Percentiles rank a stretch among this genome's conserved stretches.
Conservation (phyloP, 1,140 invertebrate genomes). For the Bombus vancouverensis region DNA sequence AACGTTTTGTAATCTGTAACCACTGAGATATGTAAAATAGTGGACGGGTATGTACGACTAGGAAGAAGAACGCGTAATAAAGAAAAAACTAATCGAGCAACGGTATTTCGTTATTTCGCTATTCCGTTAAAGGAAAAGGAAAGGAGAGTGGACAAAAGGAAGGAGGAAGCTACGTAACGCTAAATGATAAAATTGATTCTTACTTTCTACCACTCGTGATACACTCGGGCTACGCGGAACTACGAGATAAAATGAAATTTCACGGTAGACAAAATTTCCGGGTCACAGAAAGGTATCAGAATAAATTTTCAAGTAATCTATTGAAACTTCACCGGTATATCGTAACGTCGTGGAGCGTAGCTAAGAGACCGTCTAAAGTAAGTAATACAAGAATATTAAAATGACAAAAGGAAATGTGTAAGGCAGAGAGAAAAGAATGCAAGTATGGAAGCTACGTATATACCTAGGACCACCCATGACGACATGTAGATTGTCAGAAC, state of each 20-base stretch:
- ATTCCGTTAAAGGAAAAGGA: not conserved
- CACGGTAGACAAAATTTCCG: conserved; percentile 32
- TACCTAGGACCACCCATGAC: conserved; percentile 3
- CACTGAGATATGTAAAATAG: not conserved
- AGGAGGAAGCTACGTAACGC: not conserved
- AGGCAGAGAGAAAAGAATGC: not conserved
- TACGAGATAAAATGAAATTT: conserved; percentile 33
- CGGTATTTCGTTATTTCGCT: not conserved
- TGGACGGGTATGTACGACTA: no score
- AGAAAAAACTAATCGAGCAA: not conserved
- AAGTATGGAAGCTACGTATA: not conserved
- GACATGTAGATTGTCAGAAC: conserved; percentile 9
- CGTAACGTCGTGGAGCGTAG: not conserved
- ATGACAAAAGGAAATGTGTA: not conserved
- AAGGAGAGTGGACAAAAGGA: not conserved
- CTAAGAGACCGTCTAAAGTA: not conserved
- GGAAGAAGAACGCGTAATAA: not conserved
- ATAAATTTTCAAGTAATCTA: conserved; percentile 41
- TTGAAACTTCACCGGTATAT: conserved; percentile 10
- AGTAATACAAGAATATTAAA: conserved; percentile 29
- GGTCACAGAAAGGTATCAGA: conserved; percentile 9
- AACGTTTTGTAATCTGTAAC: not conserved
- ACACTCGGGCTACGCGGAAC: not conserved
- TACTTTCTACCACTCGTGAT: conserved; percentile 13
- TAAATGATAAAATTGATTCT: conserved; percentile 43